Conservation (phyloP, 2,888 invertebrate genomes). For the Caenorhabditis drosophilae region DNA sequence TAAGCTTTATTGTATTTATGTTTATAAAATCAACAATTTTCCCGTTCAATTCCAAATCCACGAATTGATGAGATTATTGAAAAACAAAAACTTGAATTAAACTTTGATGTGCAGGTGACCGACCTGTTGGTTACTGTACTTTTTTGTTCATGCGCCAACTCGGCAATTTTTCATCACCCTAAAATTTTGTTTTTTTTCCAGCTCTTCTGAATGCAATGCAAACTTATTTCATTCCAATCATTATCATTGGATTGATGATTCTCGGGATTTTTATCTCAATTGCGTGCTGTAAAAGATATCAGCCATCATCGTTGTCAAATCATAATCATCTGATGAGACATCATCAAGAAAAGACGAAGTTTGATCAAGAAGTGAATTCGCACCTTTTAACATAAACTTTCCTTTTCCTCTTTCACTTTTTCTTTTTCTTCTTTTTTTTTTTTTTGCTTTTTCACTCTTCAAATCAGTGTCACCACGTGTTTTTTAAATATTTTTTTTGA, state of each 20-base stretch:
- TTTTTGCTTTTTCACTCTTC: background rate
- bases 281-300: constrained; percentile 4
- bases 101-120: no score
- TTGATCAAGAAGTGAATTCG: background rate
- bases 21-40: no score
- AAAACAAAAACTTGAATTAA: no score
- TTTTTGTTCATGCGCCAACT: background rate
- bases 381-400: background rate
- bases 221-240: constrained; percentile 8
- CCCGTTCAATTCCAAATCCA: no score
- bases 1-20: no score
- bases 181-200: constrained; percentile 10
- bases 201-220: constrained; percentile 4
- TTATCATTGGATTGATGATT: background rate
- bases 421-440: background rate
- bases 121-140: background rate
- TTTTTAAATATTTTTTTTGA: background rate
- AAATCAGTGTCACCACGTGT: background rate
- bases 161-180: background rate
- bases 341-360: background rate
- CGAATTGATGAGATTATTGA: no score
- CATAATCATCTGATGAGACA: background rate
- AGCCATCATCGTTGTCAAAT: background rate
- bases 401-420: background rate
- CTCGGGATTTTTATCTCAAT: constrained; percentile 7